Percentiles rank a stretch among this genome's conserved stretches.
Conservation (phyloP, 2,797 vertebrate species). For the Streptopelia turtur region DNA sequence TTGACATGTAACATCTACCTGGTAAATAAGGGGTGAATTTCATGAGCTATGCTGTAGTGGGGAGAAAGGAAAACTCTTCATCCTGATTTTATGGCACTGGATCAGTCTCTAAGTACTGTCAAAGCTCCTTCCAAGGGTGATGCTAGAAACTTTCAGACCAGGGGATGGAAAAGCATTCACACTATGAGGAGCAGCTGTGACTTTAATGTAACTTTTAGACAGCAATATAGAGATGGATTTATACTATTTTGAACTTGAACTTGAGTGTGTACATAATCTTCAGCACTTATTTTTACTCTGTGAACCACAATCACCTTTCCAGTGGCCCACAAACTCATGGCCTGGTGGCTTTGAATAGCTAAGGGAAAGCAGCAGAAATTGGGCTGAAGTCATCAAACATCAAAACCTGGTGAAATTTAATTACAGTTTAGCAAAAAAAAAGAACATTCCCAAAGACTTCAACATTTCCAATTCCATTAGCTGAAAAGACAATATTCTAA, state of each 20-base stretch:
- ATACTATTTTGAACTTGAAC: neutral
- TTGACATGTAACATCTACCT: neutral
- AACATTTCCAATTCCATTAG: neutral
- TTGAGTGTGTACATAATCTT: neutral
- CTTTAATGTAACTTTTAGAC: slow-evolving; percentile 9
- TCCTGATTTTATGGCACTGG: neutral
- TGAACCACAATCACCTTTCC: slow-evolving; percentile 2
- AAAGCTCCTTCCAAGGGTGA: neutral
- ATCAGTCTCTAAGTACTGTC: neutral
- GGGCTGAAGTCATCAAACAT: neutral
- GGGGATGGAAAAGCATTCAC: neutral
- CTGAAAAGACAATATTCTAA: neutral
- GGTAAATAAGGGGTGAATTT: neutral
- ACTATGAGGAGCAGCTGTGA: neutral
- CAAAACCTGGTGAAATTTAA: neutral
- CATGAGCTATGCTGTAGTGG: neutral
- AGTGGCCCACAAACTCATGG: neutral
- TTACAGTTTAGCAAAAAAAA: neutral
- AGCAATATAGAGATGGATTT: neutral
- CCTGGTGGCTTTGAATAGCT: neutral
- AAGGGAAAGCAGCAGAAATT: neutral
- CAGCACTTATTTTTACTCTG: neutral
- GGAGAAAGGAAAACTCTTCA: neutral
- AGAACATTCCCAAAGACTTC: neutral
- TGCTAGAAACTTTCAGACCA: neutral